Base-by-base conservation (phyloP, 2,797 vertebrate species). In the Bovichtus diacanthus region DNA sequence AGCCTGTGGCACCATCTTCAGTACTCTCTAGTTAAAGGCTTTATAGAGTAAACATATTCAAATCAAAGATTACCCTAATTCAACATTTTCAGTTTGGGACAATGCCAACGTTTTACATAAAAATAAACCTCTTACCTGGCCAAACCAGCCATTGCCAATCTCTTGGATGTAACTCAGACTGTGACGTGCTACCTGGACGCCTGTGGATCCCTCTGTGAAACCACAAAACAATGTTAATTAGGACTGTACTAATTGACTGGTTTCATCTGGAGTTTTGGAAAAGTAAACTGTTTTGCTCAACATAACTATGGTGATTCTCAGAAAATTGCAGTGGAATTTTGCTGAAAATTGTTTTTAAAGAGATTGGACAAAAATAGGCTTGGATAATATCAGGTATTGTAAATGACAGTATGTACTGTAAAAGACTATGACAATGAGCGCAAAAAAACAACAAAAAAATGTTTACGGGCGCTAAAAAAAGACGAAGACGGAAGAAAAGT, bases 131-230 rank as follows among this genome's bases (percentile, higher is more conserved):
- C 87, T 91, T 89, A 99, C 98, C 97, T 99, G 99, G 85, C 98
- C 98, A 93, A 99, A 99, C 96, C 97, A 98, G 86, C 98, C 98
- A 66, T 92, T 97, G 81, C 98, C 98, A 53, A 99, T 98, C 93
- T 99, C 98, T 88, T 99, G 98, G 86, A 99, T 98, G 84, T 99
- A 99, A 91, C 97, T 99, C 67, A 99, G 94, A 94, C 92, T 98
- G 84, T 99, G 98, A 23, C 98, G 97, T 34, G 96, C 91, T 66
- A 98, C 92, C 87, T 97, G 97, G 74, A 90, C 85, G 86, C 95
- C 95, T 73, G 96, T 88, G 36, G 96, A 93, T 85, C 95, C 95
- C 82, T 97, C 98, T 99, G 94, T 65, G 63, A 85, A 70, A 72
- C 16, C 41, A 75, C 13, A 73, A 43, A 74, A 49, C 16, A 39